Percentiles rank a stretch among this genome's conserved stretches.
These are phyloP conservation scores for Tolypeutes matacus DNA, from an alignment of 2,797 vertebrate genomes.

Conservation along the genomic window DNA sequence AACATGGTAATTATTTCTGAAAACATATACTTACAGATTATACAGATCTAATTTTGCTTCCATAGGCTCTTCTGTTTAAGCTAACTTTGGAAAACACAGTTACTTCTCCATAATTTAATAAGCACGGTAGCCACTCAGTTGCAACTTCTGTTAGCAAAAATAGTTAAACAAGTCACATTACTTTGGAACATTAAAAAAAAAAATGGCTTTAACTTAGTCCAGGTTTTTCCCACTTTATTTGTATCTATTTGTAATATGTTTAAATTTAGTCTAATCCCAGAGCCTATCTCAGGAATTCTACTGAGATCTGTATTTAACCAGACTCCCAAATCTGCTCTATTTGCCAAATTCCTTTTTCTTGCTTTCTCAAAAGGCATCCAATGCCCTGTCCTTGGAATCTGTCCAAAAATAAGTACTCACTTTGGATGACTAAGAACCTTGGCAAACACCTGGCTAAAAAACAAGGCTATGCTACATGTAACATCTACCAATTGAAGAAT, in stretches of 20 bases:
- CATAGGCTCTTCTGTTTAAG: constrained; percentile 65
- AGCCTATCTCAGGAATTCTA: neutral
- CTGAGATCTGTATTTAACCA: constrained; percentile 63
- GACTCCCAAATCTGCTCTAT: constrained; percentile 5
- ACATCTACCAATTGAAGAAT: neutral
- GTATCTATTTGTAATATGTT: constrained; percentile 40
- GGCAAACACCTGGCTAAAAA: constrained; percentile 25
- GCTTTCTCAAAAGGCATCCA: constrained; percentile 23
- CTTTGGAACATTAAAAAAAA: constrained; percentile 65
- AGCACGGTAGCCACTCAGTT: constrained; percentile 48
- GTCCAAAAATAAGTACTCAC: constrained; percentile 13
- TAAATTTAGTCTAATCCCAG: constrained; percentile 65
- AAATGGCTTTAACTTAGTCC: constrained; percentile 73
- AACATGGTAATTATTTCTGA: constrained; percentile 57
- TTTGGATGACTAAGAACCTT: neutral
- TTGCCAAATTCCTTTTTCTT: constrained; percentile 54
- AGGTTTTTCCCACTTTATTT: constrained; percentile 77
- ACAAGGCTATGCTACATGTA: neutral
- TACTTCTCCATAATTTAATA: constrained; percentile 78
- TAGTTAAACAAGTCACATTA: constrained; percentile 78
- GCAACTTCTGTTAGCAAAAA: constrained; percentile 79
- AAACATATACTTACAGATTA: constrained; percentile 47
- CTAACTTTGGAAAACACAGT: constrained; percentile 42
- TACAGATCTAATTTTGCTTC: constrained; percentile 48
- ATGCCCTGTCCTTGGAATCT: constrained; percentile 37